These are phyloP conservation scores for Ctenicera cuprea DNA, from an alignment of 2,888 invertebrate species.

Conservation along the genomic window DNA sequence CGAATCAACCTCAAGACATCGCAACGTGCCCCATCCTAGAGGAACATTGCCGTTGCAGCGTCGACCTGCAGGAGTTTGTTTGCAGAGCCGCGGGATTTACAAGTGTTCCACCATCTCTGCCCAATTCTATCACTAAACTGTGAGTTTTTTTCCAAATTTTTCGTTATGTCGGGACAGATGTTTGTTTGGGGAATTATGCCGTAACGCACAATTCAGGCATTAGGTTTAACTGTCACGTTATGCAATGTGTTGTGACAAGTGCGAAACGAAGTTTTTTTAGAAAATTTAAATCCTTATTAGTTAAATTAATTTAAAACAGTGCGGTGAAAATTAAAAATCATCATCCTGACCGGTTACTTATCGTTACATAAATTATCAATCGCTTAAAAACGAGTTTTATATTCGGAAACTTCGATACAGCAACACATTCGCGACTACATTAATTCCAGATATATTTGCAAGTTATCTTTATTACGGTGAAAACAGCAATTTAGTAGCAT, in stretches of 20 bases:
- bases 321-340: slow-evolving; percentile 35
- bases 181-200: no score
- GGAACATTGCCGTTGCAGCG: slow-evolving; percentile 63
- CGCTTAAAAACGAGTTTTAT: slow-evolving; percentile 46
- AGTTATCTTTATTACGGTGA: slow-evolving; percentile 29
- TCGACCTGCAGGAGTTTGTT: slow-evolving; percentile 63
- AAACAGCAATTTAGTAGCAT: slow-evolving; percentile 35
- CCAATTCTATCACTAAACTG: slow-evolving; percentile 64
- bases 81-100: slow-evolving; percentile 65
- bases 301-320: not conserved
- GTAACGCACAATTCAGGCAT: no score
- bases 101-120: slow-evolving; percentile 61
- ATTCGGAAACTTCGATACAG: slow-evolving; percentile 35
- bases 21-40: slow-evolving; percentile 60
- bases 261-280: not conserved
- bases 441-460: slow-evolving; percentile 25
- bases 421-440: slow-evolving; percentile 26
- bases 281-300: not conserved
- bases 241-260: slow-evolving; percentile 25
- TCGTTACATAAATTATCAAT: slow-evolving; percentile 45
- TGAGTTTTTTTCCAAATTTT: slow-evolving; percentile 58
- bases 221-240: no score
- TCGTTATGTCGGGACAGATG: not conserved
- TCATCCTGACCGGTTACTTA: slow-evolving; percentile 38
- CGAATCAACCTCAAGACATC: slow-evolving; percentile 52